phyloP scores from a whole-genome alignment of 2,797 vertebrate genomes.

The Pseudocheirus occidentalis region DNA sequence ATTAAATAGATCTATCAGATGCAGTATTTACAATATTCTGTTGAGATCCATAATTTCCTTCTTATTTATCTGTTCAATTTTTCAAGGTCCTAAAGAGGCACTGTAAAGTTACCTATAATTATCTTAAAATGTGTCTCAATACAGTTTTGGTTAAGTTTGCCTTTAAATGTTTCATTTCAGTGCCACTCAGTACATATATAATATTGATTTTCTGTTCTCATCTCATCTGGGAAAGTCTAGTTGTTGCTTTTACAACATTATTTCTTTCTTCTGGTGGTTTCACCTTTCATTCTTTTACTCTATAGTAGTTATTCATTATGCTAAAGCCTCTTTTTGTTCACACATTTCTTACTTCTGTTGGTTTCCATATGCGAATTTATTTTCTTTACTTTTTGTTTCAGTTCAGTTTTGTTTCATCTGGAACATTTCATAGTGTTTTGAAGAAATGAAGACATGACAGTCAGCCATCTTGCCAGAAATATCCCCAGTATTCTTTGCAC shows the following conservation, averaged over 20 bases:
- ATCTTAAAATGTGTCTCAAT: not conserved
- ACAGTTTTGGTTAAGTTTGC: not conserved
- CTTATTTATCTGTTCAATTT: not conserved
- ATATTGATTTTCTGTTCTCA: not conserved
- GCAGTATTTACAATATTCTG: not conserved
- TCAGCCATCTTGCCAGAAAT: not conserved
- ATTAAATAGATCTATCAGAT: not conserved
- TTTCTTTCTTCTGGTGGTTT: not conserved
- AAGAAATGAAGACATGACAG: not conserved
- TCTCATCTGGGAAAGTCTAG: not conserved
- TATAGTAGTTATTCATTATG: not conserved
- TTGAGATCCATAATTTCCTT: not conserved
- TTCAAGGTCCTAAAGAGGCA: not conserved
- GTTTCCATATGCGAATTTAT: not conserved
- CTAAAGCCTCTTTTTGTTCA: not conserved
- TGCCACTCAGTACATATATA: not conserved
- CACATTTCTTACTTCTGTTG: not conserved
- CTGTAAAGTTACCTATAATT: not conserved
- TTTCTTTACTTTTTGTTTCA: not conserved
- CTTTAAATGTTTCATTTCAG: not conserved
- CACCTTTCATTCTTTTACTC: not conserved
- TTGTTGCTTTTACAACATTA: not conserved
- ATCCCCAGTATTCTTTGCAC: not conserved
- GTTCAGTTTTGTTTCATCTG: not conserved
- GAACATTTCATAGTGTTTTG: not conserved